A percentile compares a stretch with the other conserved stretches of the same genome.
phyloP scores from a whole-genome alignment of 1,140 invertebrate genomes.

The Saccostrea cuccullata region DNA sequence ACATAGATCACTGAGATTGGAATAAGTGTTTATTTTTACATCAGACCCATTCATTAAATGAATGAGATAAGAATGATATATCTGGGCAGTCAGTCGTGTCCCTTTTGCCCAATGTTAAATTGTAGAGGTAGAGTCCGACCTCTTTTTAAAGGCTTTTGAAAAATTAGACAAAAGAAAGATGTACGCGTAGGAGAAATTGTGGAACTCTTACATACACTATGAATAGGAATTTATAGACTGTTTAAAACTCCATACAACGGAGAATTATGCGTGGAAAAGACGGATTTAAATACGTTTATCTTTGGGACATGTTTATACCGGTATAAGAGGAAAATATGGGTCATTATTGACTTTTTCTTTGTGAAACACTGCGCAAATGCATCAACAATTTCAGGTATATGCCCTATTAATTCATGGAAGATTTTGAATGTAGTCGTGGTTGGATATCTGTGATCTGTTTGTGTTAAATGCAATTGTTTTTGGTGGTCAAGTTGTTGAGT shows the following conservation, averaged over 20 bases:
- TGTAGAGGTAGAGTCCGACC: background rate
- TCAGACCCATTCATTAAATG: background rate
- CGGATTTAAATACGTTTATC: slow-evolving; percentile 13
- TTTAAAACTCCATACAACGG: background rate
- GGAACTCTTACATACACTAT: background rate
- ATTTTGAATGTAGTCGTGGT: background rate
- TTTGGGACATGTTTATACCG: background rate
- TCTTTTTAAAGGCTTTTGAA: slow-evolving; percentile 12
- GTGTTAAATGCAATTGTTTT: background rate
- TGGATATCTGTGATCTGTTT: background rate
- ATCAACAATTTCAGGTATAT: background rate
- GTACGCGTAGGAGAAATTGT: background rate
- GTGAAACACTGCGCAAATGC: background rate
- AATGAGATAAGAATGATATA: background rate
- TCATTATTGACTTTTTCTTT: slow-evolving; percentile 33
- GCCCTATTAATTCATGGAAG: background rate
- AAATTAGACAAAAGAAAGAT: slow-evolving; percentile 17
- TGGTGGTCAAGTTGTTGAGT: background rate
- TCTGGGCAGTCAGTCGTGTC: background rate
- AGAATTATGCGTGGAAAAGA: background rate
- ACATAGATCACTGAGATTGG: background rate
- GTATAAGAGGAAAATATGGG: slow-evolving; percentile 5
- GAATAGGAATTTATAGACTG: slow-evolving; percentile 9
- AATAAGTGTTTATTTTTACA: slow-evolving; percentile 5
- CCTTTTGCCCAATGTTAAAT: background rate